Conservation (phyloP, 2,888 invertebrate genomes). For the Limnephilus lunatus region DNA sequence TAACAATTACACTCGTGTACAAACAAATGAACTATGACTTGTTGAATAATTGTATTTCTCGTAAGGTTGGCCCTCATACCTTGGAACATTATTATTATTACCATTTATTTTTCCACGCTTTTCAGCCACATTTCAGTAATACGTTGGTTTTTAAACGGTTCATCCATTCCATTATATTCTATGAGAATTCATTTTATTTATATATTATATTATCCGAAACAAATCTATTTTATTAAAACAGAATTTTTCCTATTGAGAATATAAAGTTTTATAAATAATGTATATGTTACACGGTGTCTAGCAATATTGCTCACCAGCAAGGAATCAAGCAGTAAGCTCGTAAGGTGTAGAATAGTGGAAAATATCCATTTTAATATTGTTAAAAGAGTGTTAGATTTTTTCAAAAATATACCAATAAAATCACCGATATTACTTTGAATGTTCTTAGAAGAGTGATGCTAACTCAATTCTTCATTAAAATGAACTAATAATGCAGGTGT, state of each 20-base stretch:
- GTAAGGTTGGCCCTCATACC: background rate
- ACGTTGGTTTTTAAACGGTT: conserved; percentile 2
- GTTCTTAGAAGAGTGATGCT: background rate
- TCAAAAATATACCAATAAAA: background rate
- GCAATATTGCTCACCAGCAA: background rate
- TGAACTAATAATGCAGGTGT: background rate
- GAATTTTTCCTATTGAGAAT: conserved; percentile 15
- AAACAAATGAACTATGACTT: conserved; percentile 31
- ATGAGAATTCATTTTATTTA: conserved; percentile 32
- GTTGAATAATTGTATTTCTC: conserved; percentile 37
- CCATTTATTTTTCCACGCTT: conserved; percentile 19
- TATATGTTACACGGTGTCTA: background rate
- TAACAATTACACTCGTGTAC: conserved; percentile 30
- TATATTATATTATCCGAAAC: conserved; percentile 21
- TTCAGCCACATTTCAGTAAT: conserved; percentile 2
- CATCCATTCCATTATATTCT: conserved; percentile 37
- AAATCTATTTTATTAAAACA: conserved; percentile 19
- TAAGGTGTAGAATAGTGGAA: background rate
- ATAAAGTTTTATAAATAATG: conserved; percentile 9
- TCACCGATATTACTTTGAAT: background rate
- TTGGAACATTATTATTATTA: background rate
- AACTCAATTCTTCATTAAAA: background rate
- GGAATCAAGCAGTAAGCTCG: background rate
- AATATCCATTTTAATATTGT: background rate
- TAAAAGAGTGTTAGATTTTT: background rate